Evolutionary conservation across 2,797 vertebrate genomes (phyloP).

Genomic region (Phrynocephalus vlangalii): DNA sequence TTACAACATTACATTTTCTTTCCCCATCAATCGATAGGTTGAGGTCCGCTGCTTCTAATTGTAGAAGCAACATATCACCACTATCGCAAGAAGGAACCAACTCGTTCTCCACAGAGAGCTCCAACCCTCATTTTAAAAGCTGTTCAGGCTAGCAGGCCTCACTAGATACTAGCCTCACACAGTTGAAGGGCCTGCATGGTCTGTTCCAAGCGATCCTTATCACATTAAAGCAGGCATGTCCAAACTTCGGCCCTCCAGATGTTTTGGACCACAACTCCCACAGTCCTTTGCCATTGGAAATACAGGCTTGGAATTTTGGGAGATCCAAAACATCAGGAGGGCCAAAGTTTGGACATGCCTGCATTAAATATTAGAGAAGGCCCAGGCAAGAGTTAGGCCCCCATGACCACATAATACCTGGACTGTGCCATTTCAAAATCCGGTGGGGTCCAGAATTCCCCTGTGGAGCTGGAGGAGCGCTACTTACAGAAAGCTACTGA

Average conservation of each 20-base stretch:
- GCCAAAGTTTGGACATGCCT: too few species aligned
- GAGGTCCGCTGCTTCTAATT: neutral
- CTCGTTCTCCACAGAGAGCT: neutral
- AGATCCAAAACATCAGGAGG: too few species aligned
- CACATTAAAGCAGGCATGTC: too few species aligned
- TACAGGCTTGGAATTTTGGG: too few species aligned
- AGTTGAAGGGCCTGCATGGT: neutral
- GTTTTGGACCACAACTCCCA: too few species aligned
- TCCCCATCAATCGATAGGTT: neutral
- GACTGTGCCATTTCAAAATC: neutral
- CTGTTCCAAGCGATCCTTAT: neutral
- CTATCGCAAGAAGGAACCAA: neutral
- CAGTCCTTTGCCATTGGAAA: too few species aligned
- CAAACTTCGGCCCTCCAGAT: too few species aligned
- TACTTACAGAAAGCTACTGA: neutral
- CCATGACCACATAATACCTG: neutral
- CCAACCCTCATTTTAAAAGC: neutral
- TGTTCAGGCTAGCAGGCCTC: too few species aligned
- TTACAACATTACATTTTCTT: neutral
- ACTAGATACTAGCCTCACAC: too few species aligned
- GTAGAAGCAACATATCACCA: neutral
- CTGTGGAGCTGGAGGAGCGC: neutral
- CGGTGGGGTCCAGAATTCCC: neutral
- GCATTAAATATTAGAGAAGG: neutral
- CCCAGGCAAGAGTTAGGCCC: neutral